Conservation (phyloP, 2,888 invertebrate genomes). For the Notodonta ziczac region DNA sequence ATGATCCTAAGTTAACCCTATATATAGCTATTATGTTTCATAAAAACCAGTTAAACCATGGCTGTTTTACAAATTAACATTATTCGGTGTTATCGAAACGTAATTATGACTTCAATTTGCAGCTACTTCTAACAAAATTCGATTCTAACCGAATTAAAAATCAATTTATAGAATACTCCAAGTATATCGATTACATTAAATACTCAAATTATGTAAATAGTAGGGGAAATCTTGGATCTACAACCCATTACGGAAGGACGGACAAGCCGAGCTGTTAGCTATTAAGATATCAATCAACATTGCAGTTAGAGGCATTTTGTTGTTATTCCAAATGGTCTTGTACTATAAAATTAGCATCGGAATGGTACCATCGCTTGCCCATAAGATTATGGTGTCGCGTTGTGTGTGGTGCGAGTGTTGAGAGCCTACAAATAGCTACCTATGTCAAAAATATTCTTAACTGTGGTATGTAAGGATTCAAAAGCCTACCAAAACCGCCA, state of each 20-base stretch:
- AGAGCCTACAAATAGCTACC: constrained; percentile 6
- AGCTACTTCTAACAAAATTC: no score
- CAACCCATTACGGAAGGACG: constrained; percentile 36
- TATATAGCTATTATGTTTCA: no score
- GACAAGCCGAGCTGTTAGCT: constrained; percentile 47
- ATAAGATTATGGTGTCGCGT: constrained; percentile 42
- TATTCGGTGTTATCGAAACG: no score
- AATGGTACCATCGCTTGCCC: constrained; percentile 58
- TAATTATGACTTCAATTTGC: no score
- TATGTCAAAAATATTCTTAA: no score
- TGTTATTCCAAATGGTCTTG: constrained; percentile 50
- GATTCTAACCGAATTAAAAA: neutral
- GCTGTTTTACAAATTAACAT: no score
- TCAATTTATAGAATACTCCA: neutral
- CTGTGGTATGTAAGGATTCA: no score
- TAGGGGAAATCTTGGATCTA: constrained; percentile 33
- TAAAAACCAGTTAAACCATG: no score
- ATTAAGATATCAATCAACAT: constrained; percentile 78
- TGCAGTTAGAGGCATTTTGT: constrained; percentile 44
- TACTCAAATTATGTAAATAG: constrained; percentile 26
- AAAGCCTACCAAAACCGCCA: no score
- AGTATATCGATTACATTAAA: neutral
- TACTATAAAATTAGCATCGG: constrained; percentile 73
- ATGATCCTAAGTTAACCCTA: no score
- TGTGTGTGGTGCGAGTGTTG: constrained; percentile 15